A percentile compares a stretch with the other conserved stretches of the same genome.
phyloP scores from a whole-genome alignment of 92 coral and sea anemone genomes.

The Meandrina meandrites region DNA sequence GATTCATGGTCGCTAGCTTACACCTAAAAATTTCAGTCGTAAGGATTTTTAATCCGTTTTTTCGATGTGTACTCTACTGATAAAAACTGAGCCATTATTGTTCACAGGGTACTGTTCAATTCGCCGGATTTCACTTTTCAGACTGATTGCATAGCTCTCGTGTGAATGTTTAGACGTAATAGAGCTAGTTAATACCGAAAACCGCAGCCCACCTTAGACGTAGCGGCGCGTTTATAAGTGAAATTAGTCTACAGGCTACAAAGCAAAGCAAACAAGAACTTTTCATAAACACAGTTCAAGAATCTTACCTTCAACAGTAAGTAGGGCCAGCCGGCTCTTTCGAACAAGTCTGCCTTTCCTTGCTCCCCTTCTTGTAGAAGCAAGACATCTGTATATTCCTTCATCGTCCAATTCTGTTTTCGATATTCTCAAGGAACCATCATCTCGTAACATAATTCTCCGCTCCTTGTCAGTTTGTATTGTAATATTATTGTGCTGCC shows the following conservation, averaged over 20 bases:
- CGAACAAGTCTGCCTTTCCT: not conserved
- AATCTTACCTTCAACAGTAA: constrained; percentile 30
- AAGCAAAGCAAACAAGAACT: not conserved
- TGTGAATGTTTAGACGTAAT: not conserved
- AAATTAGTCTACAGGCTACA: not conserved
- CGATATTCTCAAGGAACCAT: constrained; percentile 16
- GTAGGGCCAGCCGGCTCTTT: constrained; percentile 12
- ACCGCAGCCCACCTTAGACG: not conserved
- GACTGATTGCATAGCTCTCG: not conserved
- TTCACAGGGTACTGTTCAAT: not conserved
- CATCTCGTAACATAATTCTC: constrained; percentile 10
- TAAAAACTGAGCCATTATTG: not conserved
- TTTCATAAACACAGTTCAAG: not conserved
- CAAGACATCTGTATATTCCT: constrained; percentile 24
- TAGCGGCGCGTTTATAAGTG: not conserved
- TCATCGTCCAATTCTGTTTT: constrained; percentile 24
- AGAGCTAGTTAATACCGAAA: not conserved
- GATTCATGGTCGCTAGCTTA: not conserved
- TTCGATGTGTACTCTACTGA: not conserved
- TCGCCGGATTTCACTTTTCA: not conserved
- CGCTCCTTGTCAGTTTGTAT: constrained; percentile 15
- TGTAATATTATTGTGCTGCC: constrained; percentile 20
- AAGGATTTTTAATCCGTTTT: not conserved
- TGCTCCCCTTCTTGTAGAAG: not conserved
- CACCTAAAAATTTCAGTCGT: not conserved